phyloP scores from a whole-genome alignment of 2,888 invertebrate genomes.

The Erpobdella octoculata region DNA sequence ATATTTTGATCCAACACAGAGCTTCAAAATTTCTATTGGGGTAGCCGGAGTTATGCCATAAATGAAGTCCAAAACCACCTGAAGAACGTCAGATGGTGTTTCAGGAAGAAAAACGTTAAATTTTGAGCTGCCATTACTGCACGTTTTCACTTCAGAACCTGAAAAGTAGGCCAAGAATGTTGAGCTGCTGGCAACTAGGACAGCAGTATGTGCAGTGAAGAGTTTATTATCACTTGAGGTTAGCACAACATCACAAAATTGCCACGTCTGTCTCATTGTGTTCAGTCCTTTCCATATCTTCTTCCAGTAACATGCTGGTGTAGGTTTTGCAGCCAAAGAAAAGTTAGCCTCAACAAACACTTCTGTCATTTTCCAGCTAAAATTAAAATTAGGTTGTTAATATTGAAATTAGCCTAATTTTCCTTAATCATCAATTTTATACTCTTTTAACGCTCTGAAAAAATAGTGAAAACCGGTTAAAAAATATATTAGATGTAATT shows the following conservation, averaged over 20 bases:
- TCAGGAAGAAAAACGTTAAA: not conserved
- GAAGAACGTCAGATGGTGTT: slow-evolving; percentile 20
- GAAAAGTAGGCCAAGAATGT: slow-evolving; percentile 28
- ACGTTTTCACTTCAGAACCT: not conserved
- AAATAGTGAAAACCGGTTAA: too few relatives aligned
- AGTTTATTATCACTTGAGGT: slow-evolving; percentile 27
- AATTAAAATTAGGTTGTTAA: too few relatives aligned
- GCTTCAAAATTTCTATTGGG: slow-evolving; percentile 22
- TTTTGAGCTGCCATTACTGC: not conserved
- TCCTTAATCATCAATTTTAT: too few relatives aligned
- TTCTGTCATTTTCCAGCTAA: too few relatives aligned
- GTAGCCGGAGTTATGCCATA: slow-evolving; percentile 34
- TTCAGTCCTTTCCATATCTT: slow-evolving; percentile 35
- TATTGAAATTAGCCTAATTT: too few relatives aligned
- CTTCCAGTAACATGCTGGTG: slow-evolving; percentile 37
- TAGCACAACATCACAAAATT: slow-evolving; percentile 35
- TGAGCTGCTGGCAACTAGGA: slow-evolving; percentile 36
- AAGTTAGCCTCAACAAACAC: too few relatives aligned
- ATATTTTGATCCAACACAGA: slow-evolving; percentile 32
- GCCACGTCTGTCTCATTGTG: slow-evolving; percentile 31
- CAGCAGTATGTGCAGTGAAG: slow-evolving; percentile 34
- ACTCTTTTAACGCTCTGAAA: too few relatives aligned
- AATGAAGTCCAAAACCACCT: slow-evolving; percentile 36
- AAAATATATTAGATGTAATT: too few relatives aligned
- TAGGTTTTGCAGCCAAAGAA: slow-evolving; percentile 1